Percentiles rank a stretch among this genome's conserved stretches.
These are phyloP conservation scores for Sminthurinus signatus DNA, from an alignment of 1,140 invertebrate species.

Conservation along the genomic window DNA sequence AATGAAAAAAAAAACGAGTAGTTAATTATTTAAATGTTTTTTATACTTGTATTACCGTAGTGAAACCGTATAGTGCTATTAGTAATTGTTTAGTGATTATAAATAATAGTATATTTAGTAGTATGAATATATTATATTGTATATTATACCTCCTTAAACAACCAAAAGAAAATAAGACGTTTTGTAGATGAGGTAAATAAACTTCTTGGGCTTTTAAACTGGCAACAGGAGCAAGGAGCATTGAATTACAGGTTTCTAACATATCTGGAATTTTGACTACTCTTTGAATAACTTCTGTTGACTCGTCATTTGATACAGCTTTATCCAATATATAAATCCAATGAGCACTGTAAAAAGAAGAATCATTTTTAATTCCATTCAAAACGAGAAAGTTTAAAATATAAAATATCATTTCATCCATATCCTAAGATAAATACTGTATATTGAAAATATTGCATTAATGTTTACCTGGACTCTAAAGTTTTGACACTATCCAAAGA, in stretches of 20 bases:
- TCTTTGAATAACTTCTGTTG: constrained; percentile 44
- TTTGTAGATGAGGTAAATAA: constrained; percentile 46
- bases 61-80: no score
- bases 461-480: constrained; percentile 34
- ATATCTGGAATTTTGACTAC: constrained; percentile 61
- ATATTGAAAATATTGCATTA: not conserved
- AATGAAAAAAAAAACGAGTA: no score
- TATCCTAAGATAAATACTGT: no score
- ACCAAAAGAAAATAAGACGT: constrained; percentile 48
- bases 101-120: no score
- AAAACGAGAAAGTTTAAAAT: not conserved
- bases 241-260: constrained; percentile 63
- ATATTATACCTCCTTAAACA: no score
- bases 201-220: constrained; percentile 37
- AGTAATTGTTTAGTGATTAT: no score
- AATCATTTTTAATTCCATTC: constrained; percentile 1
- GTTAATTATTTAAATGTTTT: no score
- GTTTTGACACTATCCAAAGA: constrained; percentile 17
- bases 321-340: constrained; percentile 41
- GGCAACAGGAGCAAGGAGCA: constrained; percentile 58
- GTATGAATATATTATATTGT: no score
- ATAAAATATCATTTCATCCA: no score
- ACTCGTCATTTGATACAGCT: constrained; percentile 26
- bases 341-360: constrained; percentile 26
- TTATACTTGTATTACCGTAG: no score